Conservation (phyloP, 1,140 invertebrate species). For the Solenopsis fugax region DNA sequence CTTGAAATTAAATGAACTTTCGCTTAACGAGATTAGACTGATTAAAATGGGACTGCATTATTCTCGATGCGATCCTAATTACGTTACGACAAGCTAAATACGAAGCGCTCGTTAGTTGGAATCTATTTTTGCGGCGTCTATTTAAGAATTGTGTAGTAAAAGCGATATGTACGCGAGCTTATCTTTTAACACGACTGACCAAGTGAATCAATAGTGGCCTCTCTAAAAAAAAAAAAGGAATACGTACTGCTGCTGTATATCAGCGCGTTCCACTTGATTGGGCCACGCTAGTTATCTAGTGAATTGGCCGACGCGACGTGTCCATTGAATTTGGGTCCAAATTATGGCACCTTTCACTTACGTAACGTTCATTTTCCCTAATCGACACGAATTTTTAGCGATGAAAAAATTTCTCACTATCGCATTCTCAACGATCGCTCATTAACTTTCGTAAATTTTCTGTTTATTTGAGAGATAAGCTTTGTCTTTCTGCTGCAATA, state of each 20-base stretch:
- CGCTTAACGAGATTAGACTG: conserved; percentile 2
- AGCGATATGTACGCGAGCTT: conserved; percentile 56
- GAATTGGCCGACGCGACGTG: conserved; percentile 55
- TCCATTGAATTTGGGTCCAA: conserved; percentile 65
- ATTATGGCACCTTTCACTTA: conserved; percentile 63
- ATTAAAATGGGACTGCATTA: conserved; percentile 24
- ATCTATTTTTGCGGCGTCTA: conserved; percentile 36
- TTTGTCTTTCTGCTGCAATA: background rate
- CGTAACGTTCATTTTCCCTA: conserved; percentile 45
- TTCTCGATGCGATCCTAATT: conserved; percentile 48
- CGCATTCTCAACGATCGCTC: background rate
- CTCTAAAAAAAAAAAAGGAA: conserved; percentile 61
- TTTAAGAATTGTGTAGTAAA: conserved; percentile 55
- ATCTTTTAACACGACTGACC: conserved; percentile 72
- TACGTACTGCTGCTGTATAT: conserved; percentile 45
- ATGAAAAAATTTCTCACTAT: background rate
- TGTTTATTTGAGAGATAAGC: background rate
- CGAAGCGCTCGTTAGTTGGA: conserved; percentile 7
- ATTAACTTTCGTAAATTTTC: background rate
- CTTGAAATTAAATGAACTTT: conserved; percentile 17
- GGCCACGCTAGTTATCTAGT: conserved; percentile 50
- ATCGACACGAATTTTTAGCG: background rate
- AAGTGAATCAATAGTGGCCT: conserved; percentile 69
- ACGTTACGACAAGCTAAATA: conserved; percentile 23
- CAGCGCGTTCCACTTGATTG: conserved; percentile 65